Evolutionary conservation across 2,113 vertebrate species (phyloP).

Genomic region (Donacobius atricapilla): DNA sequence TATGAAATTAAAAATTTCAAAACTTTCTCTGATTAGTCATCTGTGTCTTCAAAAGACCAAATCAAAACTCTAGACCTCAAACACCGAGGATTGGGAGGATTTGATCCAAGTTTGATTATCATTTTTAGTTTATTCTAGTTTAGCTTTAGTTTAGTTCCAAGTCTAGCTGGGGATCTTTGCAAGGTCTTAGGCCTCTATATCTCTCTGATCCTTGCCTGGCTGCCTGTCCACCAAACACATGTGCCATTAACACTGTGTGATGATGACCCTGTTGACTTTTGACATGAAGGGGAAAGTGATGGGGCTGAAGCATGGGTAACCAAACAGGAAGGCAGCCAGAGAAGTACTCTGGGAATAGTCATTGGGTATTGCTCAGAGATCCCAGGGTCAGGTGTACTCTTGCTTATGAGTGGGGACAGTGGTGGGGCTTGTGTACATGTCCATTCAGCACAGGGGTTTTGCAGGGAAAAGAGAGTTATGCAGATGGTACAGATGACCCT

Average conservation of each 20-base stretch:
- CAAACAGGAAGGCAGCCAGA: not conserved
- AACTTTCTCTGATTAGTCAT: not conserved
- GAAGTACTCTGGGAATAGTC: not conserved
- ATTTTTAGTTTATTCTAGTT: not conserved
- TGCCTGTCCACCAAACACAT: not conserved
- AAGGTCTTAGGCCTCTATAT: not conserved
- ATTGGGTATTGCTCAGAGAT: not conserved
- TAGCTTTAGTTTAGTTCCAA: not conserved
- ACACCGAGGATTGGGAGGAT: not conserved
- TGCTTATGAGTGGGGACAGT: not conserved
- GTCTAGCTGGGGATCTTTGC: not conserved
- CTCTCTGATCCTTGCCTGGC: not conserved
- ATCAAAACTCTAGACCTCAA: not conserved
- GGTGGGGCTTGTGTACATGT: fast-evolving
- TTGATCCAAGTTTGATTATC: not conserved
- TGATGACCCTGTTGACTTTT: not conserved
- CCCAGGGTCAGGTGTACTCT: not conserved
- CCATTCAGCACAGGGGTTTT: not conserved
- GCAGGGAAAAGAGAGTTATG: not conserved
- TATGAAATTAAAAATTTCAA: not conserved
- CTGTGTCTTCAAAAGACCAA: not conserved
- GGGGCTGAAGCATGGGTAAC: not conserved
- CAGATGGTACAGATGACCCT: not conserved
- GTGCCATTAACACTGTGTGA: not conserved
- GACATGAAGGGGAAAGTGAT: not conserved